Base-by-base conservation (phyloP, 1,140 invertebrate species). In the Steinernema khuongi region DNA sequence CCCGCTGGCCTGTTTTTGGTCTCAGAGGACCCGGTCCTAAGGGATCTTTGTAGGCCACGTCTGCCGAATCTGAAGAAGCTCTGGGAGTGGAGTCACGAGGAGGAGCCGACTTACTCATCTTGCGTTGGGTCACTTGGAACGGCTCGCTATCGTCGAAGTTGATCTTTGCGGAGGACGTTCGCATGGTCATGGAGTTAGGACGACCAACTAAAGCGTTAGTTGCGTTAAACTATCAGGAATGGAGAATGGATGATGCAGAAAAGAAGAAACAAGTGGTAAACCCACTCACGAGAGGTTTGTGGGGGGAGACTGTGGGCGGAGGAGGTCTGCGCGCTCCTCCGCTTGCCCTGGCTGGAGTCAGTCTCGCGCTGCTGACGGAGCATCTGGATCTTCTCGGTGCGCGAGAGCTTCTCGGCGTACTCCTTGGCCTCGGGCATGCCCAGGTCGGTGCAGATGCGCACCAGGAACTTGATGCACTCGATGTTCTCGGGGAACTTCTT, bases 301-400 rank as follows among this genome's bases (percentile, higher is more conserved):
- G 66, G 41, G 30, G 44, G 77, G 19, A 72, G 67, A 68, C 69
- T 67, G 50, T 78, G 74, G 7, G 81, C 74, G 18, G 74, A 33
- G 50, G 70, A 72, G 31, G 72, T 70, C 18, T 77, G 29, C 29
- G 66, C 41, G 69, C 60, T 70, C 66, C 79, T 67, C 26, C 80
- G 67, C 44, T 77, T 78, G 19, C 76, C 78, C 68, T 80, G 77
- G 41, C 79, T 79, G 11, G 80, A 82, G 71, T 81, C 80, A 18
- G 75, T 80, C 67, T 79, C 83, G 77, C 85, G 71, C 83, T 89
- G 87, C 77, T 88, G 86, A 79, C 85, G 84, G n/a, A 89, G 81
- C 86, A 93, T 90, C 81, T 91, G 90, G n/a, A 90, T 85, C 86
- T 92, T 91, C 83, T 96, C 93, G 29, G 91, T 89, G 82, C 92